Percentiles rank a stretch among this genome's conserved stretches.
Evolutionary conservation across 2,113 vertebrate species (phyloP).

Genomic region (Sminthopsis crassicaudata): DNA sequence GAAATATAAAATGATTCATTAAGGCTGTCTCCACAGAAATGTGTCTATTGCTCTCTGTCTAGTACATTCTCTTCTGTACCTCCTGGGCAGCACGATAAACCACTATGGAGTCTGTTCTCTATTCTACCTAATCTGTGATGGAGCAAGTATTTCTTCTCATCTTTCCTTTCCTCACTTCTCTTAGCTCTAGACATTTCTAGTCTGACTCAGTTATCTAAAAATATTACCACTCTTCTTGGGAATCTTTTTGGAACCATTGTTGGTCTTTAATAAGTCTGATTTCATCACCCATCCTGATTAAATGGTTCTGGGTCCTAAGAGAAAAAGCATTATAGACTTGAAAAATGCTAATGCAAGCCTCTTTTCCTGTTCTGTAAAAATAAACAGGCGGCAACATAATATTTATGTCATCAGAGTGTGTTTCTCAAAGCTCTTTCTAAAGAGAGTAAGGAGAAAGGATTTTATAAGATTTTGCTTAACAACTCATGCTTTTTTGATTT

Average conservation of each 20-base stretch:
- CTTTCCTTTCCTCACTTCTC: not conserved
- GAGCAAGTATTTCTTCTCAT: not conserved
- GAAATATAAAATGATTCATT: not conserved
- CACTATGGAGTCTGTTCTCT: not conserved
- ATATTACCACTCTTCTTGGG: constrained; percentile 2
- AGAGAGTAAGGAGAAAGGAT: not conserved
- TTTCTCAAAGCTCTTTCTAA: not conserved
- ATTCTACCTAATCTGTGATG: not conserved
- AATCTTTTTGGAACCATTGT: not conserved
- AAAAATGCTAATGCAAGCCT: not conserved
- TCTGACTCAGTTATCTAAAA: not conserved
- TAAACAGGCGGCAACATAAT: not conserved
- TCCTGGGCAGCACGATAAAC: not conserved
- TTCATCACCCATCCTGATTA: not conserved
- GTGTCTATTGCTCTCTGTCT: not conserved
- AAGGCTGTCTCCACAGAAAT: not conserved
- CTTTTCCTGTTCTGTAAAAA: not conserved
- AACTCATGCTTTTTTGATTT: not conserved
- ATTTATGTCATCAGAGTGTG: not conserved
- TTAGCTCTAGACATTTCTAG: not conserved
- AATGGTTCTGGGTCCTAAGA: not conserved
- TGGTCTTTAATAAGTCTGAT: not conserved
- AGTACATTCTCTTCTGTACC: not conserved
- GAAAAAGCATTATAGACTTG: not conserved
- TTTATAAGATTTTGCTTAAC: not conserved